A percentile compares a stretch with the other conserved stretches of the same genome.
Evolutionary conservation across 1,140 invertebrate genomes (phyloP).

Genomic region (Gryon sp.): DNA sequence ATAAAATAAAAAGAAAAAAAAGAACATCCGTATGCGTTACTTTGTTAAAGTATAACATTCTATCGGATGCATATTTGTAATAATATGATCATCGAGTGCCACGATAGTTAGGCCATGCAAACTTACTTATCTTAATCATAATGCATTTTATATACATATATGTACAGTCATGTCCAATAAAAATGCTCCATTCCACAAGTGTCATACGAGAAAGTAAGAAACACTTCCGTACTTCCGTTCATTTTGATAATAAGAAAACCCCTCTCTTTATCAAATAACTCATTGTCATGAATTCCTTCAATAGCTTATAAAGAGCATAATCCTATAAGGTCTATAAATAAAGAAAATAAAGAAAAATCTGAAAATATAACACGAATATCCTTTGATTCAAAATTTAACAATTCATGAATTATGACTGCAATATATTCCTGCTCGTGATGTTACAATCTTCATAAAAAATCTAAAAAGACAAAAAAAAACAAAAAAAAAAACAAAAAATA

Average conservation of each 20-base stretch:
- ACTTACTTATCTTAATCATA: constrained; percentile 62
- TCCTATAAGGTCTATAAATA: too few relatives aligned
- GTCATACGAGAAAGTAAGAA: constrained; percentile 61
- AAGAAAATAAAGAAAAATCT: constrained; percentile 41
- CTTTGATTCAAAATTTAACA: constrained; percentile 45
- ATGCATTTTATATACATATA: constrained; percentile 64
- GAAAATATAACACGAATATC: constrained; percentile 42
- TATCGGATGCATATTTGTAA: constrained; percentile 50
- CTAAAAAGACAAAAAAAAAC: too few relatives aligned
- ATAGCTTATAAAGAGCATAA: constrained; percentile 31
- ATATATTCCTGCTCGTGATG: constrained; percentile 31
- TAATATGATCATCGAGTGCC: constrained; percentile 62
- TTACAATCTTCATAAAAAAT: constrained; percentile 19
- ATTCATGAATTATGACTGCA: constrained; percentile 11
- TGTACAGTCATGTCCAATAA: constrained; percentile 57
- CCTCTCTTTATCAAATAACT: constrained; percentile 38
- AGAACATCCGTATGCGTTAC: constrained; percentile 49
- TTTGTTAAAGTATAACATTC: constrained; percentile 47
- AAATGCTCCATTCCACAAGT: constrained; percentile 61
- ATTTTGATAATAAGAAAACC: constrained; percentile 51
- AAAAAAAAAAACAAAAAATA: too few relatives aligned
- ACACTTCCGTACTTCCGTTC: constrained; percentile 46
- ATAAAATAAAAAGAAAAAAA: too few relatives aligned
- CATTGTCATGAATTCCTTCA: constrained; percentile 44
- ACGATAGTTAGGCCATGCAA: constrained; percentile 64